Evolutionary conservation across 2,888 invertebrate species (phyloP), one percentile per base, ranked within the genome.

Genomic region (Hymenopus coronatus): DNA sequence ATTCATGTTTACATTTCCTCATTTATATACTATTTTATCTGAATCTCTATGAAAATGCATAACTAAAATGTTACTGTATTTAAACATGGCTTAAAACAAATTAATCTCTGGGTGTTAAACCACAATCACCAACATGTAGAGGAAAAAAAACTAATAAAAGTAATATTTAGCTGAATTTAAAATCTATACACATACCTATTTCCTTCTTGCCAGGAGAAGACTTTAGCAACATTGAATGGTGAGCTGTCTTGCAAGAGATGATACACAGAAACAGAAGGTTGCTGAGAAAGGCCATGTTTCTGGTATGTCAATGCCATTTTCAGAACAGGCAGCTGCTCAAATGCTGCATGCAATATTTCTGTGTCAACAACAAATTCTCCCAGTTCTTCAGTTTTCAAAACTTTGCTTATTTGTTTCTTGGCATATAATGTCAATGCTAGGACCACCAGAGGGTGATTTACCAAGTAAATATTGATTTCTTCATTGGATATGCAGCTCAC

Each of bases 371-470:
- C 70, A 83, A 85, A 82, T 9, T 84, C 86, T 15, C 46, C 82
- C n/a, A 82, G 3, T n/a, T 83, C 28, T 27, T 82, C 86, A 4
- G 33, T 82, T 28, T 88, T 84, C 30, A 88, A 40, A 2, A 89
- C 86, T 85, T 88, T 82, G 9, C 46, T 87, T 28, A 90, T n/a
- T n/a, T 93, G 93, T 90, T 94, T 92, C 89, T 94, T 94, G 91
- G 94, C 94, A 82, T 95, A 93, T 90, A 95, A 92, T 91, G 95
- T 94, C 92, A 96, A 93, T 70, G 95, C 94, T 89, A 96, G 92
- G 28, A 95, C 93, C 91, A 96, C 92, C 90, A 95, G 93, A 15
- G 95, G 95, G 92, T 96, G 95, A 14, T 94, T 93, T 88, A 94
- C 94, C 87, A 96, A 94, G 92, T 94, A 96, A 89, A 93, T 92